phyloP scores from a whole-genome alignment of 1,140 invertebrate species.

The Drosophila quadrilineata region DNA sequence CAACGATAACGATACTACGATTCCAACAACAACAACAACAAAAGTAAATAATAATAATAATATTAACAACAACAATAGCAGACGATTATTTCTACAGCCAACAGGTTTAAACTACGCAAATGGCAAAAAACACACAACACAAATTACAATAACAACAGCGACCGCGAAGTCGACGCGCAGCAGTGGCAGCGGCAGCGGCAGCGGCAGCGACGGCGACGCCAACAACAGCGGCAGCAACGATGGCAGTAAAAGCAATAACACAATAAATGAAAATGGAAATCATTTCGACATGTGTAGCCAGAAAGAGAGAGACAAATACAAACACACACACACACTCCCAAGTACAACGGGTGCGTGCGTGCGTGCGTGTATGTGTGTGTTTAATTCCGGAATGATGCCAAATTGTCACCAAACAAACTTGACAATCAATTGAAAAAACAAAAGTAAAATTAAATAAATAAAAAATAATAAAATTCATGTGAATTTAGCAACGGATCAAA shows the following conservation, averaged over 20 bases:
- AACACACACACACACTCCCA: neutral
- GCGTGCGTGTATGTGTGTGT: neutral
- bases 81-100: too few species aligned
- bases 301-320: neutral
- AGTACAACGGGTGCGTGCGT: neutral
- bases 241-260: conserved; percentile 41
- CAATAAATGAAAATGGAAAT: conserved; percentile 56
- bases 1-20: too few species aligned
- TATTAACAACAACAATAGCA: conserved; percentile 11
- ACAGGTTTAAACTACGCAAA: conserved; percentile 65
- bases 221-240: neutral
- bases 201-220: neutral
- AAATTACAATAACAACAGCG: conserved; percentile 64
- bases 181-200: neutral
- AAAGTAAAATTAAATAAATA: conserved; percentile 7
- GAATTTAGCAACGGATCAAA: conserved; percentile 27
- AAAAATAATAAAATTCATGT: conserved; percentile 11
- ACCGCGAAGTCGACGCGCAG: conserved; percentile 29
- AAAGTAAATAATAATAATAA: too few species aligned
- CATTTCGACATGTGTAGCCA: conserved; percentile 34
- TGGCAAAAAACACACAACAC: conserved; percentile 39
- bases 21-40: too few species aligned
- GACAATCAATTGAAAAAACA: conserved; percentile 56
- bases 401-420: conserved; percentile 54
- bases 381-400: conserved; percentile 24